Base-by-base conservation (phyloP, 2,888 invertebrate genomes). In the Leptarthrus brevirostris region DNA sequence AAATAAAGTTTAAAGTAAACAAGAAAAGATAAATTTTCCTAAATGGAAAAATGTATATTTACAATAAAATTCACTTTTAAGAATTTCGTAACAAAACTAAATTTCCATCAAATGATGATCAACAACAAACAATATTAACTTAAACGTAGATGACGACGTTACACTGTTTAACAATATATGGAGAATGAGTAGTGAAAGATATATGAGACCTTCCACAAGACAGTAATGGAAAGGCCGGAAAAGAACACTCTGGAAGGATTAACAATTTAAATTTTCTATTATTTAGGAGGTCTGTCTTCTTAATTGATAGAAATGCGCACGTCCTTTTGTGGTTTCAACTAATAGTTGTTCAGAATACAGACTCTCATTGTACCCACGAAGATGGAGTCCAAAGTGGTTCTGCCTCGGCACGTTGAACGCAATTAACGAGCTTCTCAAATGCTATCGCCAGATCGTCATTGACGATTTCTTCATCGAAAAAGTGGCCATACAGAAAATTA, bases 351-450 rank as follows among this genome's bases (percentile, higher is more conserved):
- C 18, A 10, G 10, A 14, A 76, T 49, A 16, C 12, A 22, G 16
- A 14, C 20, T 71, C 75, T 86, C 90, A 94, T 88, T 94, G 94
- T 79, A 95, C 93, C 97, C 97, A 97, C 5, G 93, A 92, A 44
- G 94, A 92, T 30, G 98, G 98, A 44, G 97, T 97, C 98, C 98
- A 98, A 14, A 95, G 89, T 0, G 97, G 95, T 82, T 97, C 96
- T 0, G 92, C 92, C 86, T 98, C 97, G 26, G 97, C 90, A 79
- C 92, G 89, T 86, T 94, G 92, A 34, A 94, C 92, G 53, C 92
- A 90, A 79, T 91, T 89, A 73, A 95, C 88, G 18, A 98, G 88
- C 81, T 94, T 93, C 79, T 94, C 92, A 79, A 97, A 93, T 18
- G 97, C 94, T 74, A 89, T 88, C 0, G 93, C 90, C 74, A 98